Base-by-base conservation (phyloP, 2,888 invertebrate species). In the Acronicta alni region DNA sequence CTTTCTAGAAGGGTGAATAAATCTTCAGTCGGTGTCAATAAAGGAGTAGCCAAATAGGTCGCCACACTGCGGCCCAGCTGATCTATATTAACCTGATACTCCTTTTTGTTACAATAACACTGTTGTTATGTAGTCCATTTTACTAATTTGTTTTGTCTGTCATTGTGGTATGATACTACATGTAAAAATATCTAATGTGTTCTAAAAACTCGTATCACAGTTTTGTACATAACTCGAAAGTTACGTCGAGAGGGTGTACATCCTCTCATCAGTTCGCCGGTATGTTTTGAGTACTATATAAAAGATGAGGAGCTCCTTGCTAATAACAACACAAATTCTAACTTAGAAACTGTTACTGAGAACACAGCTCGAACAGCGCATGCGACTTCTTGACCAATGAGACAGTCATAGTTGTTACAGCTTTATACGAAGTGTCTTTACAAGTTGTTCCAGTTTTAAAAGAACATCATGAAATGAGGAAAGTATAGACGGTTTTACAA, bases 1-100 rank as follows among this genome's bases (percentile, higher is more conserved):
- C 14, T 54, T 37, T 67, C 14, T 14, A 16, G 16, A 64, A 44
- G 67, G 72, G 72, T 66, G 59, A 55, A 68, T 68, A 71, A 65
- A 66, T 71, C 67, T 66, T 59, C 15, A 49, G 43, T 17, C 8
- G 17, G 43, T 55, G 30, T 55, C 54, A 52, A 54, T 69, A 63
- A 57, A 39, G 14, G 20, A 48, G 55, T 9, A 39, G 30, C 18
- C 26, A 56, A 46, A 20, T 53, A 49, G 35, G 45, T 39, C 55
- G 52, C 38, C 59, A 39, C 9, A n/a, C 45, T 46, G 41, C 39
- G 42, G 8, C 18, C 44, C 14, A 16, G 20, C 14, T 42, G 37
- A 8, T 23, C 30, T 12, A 17, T 16, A 42, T 39, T 58, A 52
- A 39, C 44, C 41, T 14, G 18, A 52, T 53, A 48, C 23, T 47